phyloP scores from a whole-genome alignment of 1,140 invertebrate genomes.

The Diploscapter pachys region DNA sequence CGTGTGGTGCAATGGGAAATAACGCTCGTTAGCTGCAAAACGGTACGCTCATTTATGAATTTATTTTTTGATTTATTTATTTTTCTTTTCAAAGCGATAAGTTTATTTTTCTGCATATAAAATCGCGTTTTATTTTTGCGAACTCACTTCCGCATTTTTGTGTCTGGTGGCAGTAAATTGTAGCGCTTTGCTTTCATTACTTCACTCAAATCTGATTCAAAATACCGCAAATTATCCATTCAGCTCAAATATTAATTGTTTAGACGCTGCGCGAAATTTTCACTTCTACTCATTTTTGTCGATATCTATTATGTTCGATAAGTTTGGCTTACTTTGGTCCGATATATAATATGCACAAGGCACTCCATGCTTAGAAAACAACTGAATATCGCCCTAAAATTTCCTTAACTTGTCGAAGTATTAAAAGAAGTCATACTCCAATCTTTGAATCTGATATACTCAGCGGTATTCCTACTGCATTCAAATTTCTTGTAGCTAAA shows the following conservation, averaged over 20 bases:
- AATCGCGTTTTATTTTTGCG: too few relatives aligned
- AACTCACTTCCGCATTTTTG: too few relatives aligned
- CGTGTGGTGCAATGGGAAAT: slow-evolving; percentile 80
- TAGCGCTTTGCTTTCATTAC: too few relatives aligned
- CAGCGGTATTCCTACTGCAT: slow-evolving; percentile 59
- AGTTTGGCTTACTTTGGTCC: slow-evolving; percentile 43
- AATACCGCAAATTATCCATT: too few relatives aligned
- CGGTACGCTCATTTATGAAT: neutral
- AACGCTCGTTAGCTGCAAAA: slow-evolving; percentile 62
- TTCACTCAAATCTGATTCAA: too few relatives aligned
- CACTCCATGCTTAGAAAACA: slow-evolving; percentile 67
- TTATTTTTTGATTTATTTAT: neutral
- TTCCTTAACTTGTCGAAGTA: too few relatives aligned
- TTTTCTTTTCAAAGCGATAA: neutral
- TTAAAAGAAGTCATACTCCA: slow-evolving; percentile 41
- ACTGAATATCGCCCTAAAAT: slow-evolving; percentile 66
- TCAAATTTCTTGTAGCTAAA: slow-evolving; percentile 10
- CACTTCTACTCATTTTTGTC: neutral
- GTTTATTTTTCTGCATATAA: too few relatives aligned
- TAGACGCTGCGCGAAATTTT: neutral
- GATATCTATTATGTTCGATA: neutral
- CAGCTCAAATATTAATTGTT: too few relatives aligned
- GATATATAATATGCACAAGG: slow-evolving; percentile 71
- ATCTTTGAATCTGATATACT: slow-evolving; percentile 63
- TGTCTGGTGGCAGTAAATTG: too few relatives aligned